Base-by-base conservation (phyloP, 2,797 vertebrate species). In the Sebastes hopkinsi region DNA sequence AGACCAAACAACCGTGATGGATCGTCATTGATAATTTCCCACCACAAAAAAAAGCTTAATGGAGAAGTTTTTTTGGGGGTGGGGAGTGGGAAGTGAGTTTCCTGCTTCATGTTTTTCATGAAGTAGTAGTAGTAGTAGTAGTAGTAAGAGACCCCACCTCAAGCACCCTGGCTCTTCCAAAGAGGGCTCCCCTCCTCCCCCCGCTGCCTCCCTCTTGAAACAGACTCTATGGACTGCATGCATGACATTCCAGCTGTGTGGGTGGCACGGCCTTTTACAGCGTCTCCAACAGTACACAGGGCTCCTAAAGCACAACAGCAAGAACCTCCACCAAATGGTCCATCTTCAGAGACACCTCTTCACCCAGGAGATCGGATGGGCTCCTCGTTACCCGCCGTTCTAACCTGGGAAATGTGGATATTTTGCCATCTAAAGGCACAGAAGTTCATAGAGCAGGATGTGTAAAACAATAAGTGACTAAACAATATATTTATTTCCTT, bases 201-300 rank as follows among this genome's bases (percentile, higher is more conserved):
- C 83, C 75, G 30, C 72, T 56, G 34, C 86, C 88, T 87, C 91
- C 88, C 86, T 89, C 93, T 91, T 89, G 90, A 92, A 95, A 92
- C 93, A 94, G 94, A 95, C 95, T 96, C 94, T 96, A 95, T 96
- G 93, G 94, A 96, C 96, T 96, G 95, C 97, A 96, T 96, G 94
- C 95, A 95, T 96, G 92, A 95, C 96, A 97, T 98, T 97, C 96
- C 97, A 96, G 95, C 96, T 92, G 96, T 95, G 96, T 97, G 97
- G 96, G 96, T 97, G 97, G 97, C 93, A 96, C 88, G 69, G 90
- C 90, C 91, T 92, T 96, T 96, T 95, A 95, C 94, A 92, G 93
- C 94, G 94, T 94, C 95, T 96, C 94, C 94, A 94, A 83, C 95
- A 88, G 95, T 90, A 95, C 95, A 94, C 85, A 86, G 81, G 80